These are phyloP conservation scores for Acronicta leporina DNA, from an alignment of 2,888 invertebrate genomes.

Conservation along the genomic window DNA sequence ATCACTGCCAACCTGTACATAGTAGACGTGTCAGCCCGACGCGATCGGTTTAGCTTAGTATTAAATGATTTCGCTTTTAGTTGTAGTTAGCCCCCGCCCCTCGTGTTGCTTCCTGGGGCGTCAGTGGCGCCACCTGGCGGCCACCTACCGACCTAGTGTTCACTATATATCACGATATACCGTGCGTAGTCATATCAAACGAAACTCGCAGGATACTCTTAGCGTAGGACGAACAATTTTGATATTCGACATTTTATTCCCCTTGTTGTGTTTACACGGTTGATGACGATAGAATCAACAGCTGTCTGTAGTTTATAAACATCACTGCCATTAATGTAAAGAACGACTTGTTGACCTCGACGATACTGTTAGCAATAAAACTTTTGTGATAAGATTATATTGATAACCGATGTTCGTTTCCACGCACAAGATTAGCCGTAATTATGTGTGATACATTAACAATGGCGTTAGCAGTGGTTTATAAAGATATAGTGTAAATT, in stretches of 20 bases:
- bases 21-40: slow-evolving; percentile 65
- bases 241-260: slow-evolving; percentile 66
- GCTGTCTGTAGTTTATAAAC: slow-evolving; percentile 66
- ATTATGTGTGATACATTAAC: slow-evolving; percentile 57
- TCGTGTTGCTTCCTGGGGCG: slow-evolving; percentile 61
- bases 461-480: slow-evolving; percentile 49
- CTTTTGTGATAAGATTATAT: slow-evolving; percentile 81
- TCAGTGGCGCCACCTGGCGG: slow-evolving; percentile 70
- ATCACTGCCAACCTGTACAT: slow-evolving; percentile 87
- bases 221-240: slow-evolving; percentile 71
- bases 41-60: slow-evolving; percentile 60
- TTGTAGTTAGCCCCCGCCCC: slow-evolving; percentile 61
- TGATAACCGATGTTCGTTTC: slow-evolving; percentile 66
- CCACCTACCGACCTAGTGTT: slow-evolving; percentile 71
- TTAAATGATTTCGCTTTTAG: slow-evolving; percentile 67
- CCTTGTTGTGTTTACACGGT: slow-evolving; percentile 58
- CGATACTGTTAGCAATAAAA: slow-evolving; percentile 82
- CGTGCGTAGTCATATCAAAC: slow-evolving; percentile 79
- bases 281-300: slow-evolving; percentile 74
- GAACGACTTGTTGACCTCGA: slow-evolving; percentile 60
- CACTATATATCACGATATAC: slow-evolving; percentile 72
- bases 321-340: slow-evolving; percentile 66
- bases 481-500: slow-evolving; percentile 41
- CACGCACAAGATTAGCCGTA: slow-evolving; percentile 73
- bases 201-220: slow-evolving; percentile 71